phyloP scores from a whole-genome alignment of 1,140 invertebrate genomes.

The Sycophila sp. region DNA sequence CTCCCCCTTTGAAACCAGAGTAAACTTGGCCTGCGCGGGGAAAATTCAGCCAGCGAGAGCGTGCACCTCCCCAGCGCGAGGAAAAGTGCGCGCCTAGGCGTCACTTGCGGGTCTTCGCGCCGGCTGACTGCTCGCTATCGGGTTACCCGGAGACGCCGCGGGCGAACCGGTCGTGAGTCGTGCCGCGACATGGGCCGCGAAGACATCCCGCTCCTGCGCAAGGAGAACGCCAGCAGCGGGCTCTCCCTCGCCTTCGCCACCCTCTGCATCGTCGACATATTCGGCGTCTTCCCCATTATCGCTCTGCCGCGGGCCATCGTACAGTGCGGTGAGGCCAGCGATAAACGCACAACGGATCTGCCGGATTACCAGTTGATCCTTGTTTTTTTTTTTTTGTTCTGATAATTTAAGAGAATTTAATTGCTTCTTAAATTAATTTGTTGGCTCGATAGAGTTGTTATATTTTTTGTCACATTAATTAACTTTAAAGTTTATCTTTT shows the following conservation, averaged over 20 bases:
- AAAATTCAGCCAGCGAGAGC: no score
- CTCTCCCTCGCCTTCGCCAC: conserved; percentile 76
- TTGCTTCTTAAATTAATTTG: no score
- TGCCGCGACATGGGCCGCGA: conserved; percentile 49
- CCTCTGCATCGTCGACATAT: conserved; percentile 81
- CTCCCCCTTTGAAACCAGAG: no score
- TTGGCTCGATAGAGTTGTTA: no score
- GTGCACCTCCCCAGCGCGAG: no score
- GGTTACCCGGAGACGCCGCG: conserved; percentile 46
- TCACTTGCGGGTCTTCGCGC: conserved; percentile 49
- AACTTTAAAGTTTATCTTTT: no score
- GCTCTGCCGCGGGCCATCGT: conserved; percentile 77
- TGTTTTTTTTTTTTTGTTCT: not conserved
- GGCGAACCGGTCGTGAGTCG: conserved; percentile 51
- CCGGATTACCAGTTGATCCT: no score
- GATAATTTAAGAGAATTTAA: not conserved
- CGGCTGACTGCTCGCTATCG: conserved; percentile 46
- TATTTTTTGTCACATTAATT: no score
- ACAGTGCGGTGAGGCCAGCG: conserved; percentile 71
- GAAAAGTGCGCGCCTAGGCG: not conserved
- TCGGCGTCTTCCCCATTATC: conserved; percentile 83
- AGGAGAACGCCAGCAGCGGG: conserved; percentile 53
- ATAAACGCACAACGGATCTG: no score
- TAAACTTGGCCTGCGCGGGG: no score
- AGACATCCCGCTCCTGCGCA: conserved; percentile 47